phyloP scores from a whole-genome alignment of 2,888 invertebrate genomes.

The Scaptomyza flava region DNA sequence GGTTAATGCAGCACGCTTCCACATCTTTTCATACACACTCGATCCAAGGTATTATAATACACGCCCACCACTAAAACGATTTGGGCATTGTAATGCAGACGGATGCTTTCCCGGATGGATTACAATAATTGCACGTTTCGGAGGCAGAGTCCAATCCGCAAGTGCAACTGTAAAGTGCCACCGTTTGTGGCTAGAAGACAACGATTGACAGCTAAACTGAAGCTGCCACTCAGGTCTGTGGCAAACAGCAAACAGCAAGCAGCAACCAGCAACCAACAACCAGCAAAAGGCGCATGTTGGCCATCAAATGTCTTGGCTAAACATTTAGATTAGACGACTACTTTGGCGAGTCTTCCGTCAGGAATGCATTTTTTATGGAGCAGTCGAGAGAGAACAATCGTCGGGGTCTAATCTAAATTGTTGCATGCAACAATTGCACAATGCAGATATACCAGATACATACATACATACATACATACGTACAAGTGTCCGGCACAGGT shows the following conservation, averaged over 20 bases:
- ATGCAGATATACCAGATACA: conserved; percentile 25
- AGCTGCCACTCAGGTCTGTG: conserved; percentile 68
- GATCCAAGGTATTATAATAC: conserved; percentile 2
- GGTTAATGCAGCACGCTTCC: conserved; percentile 62
- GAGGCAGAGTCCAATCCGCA: conserved; percentile 70
- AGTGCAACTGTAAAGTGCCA: conserved; percentile 83
- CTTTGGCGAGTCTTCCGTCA: conserved; percentile 65
- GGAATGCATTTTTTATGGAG: conserved; percentile 70
- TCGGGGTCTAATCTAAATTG: conserved; percentile 74
- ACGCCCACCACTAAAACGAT: conserved; percentile 52
- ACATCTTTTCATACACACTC: conserved; percentile 5
- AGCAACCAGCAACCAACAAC: not conserved
- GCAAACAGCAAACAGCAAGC: not conserved
- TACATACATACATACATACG: conserved; percentile 5
- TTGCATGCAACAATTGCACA: conserved; percentile 78
- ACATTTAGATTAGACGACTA: conserved; percentile 73
- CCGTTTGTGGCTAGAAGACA: conserved; percentile 59
- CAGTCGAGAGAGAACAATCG: conserved; percentile 72
- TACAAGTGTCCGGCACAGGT: conserved; percentile 61
- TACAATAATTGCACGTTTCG: conserved; percentile 72
- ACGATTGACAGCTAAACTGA: conserved; percentile 71
- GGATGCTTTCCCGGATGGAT: conserved; percentile 51
- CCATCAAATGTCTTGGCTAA: conserved; percentile 76
- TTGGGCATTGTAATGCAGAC: conserved; percentile 18
- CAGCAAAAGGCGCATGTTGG: conserved; percentile 65